These are phyloP conservation scores for Acronicta psi DNA, from an alignment of 2,888 invertebrate species.

Conservation along the genomic window DNA sequence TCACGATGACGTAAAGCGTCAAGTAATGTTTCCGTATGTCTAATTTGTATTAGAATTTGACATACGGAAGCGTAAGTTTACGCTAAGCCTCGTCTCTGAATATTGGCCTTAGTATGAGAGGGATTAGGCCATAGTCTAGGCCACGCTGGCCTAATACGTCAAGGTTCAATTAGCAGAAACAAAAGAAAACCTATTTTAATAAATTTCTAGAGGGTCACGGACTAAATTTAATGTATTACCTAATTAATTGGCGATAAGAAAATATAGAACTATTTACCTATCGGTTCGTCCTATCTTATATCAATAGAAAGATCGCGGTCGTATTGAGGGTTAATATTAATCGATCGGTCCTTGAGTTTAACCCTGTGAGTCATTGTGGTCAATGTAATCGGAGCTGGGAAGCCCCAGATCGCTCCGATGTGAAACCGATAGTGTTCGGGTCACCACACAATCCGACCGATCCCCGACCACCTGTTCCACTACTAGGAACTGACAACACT, in stretches of 20 bases:
- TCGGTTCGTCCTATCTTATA: neutral
- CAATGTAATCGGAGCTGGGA: slow-evolving; percentile 66
- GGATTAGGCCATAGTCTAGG: too few species aligned
- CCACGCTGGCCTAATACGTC: too few species aligned
- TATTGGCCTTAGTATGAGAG: too few species aligned
- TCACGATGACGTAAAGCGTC: too few species aligned
- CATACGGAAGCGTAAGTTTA: too few species aligned
- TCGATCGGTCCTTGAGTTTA: slow-evolving; percentile 50
- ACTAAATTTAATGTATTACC: too few species aligned
- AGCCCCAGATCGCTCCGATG: slow-evolving; percentile 60
- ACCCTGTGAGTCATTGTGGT: slow-evolving; percentile 60
- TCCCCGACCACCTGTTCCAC: slow-evolving; percentile 54
- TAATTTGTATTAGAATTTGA: too few species aligned
- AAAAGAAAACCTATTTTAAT: too few species aligned
- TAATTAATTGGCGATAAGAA: neutral
- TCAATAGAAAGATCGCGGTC: slow-evolving; percentile 2
- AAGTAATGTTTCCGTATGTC: too few species aligned
- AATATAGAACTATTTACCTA: neutral
- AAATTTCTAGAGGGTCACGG: too few species aligned
- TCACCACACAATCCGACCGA: slow-evolving; percentile 55
- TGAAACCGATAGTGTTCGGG: slow-evolving; percentile 64
- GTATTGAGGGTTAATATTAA: slow-evolving; percentile 26
- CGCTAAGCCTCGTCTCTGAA: too few species aligned
- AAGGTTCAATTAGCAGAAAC: too few species aligned
- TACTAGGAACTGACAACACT: slow-evolving; percentile 9